A percentile compares a stretch with the other conserved stretches of the same genome.
Evolutionary conservation across 2,797 vertebrate genomes (phyloP).

Genomic region (Urocyon cinereoargenteus): DNA sequence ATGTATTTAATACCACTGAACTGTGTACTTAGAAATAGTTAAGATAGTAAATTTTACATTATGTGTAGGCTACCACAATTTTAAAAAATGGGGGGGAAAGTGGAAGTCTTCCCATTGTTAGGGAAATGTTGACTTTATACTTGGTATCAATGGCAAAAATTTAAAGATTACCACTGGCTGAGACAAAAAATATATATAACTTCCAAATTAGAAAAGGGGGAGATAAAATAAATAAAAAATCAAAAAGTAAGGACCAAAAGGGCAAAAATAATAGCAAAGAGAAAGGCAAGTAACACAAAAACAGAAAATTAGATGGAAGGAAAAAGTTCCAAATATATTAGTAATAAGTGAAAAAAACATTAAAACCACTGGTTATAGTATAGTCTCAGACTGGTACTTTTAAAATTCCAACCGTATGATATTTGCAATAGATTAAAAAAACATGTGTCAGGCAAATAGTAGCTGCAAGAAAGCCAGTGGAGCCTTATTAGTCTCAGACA

Average conservation of each 20-base stretch:
- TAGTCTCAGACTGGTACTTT: neutral
- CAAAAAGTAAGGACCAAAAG: neutral
- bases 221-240: neutral
- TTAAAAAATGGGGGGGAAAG: rapidly evolving
- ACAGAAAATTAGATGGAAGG: neutral
- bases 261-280: neutral
- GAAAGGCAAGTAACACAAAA: neutral
- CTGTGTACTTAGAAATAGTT: neutral
- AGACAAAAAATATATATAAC: neutral
- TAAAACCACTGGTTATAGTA: neutral
- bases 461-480: neutral
- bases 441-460: neutral
- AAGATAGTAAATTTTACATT: neutral
- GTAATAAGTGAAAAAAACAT: neutral
- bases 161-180: neutral
- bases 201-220: neutral
- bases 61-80: neutral
- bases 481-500: neutral
- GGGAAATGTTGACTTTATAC: neutral
- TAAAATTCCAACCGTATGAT: neutral
- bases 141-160: neutral
- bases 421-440: neutral
- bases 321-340: neutral
- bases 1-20: neutral
- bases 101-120: neutral